These are phyloP conservation scores for Rafetus swinhoei DNA, from an alignment of 2,113 vertebrate species.

Conservation along the genomic window DNA sequence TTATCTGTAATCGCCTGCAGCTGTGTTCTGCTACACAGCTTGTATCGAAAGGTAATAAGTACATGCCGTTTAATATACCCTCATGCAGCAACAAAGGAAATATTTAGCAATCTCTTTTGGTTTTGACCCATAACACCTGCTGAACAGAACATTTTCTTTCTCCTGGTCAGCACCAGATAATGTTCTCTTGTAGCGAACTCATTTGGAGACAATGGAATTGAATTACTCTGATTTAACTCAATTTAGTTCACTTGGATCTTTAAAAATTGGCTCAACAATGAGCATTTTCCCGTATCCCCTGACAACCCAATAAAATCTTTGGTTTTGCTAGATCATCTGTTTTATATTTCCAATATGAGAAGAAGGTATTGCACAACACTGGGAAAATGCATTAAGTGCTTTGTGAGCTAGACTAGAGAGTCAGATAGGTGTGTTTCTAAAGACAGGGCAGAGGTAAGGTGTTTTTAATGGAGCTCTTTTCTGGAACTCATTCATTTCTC, in stretches of 20 bases:
- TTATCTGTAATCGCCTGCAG: slow-evolving; percentile 60
- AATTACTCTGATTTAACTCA: slow-evolving; percentile 10
- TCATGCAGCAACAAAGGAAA: slow-evolving; percentile 22
- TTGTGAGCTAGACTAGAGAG: not conserved
- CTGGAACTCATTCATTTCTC: slow-evolving; percentile 37
- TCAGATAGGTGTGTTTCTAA: rapidly evolving
- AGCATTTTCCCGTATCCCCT: not conserved
- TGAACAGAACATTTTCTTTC: slow-evolving; percentile 11
- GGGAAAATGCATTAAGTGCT: not conserved
- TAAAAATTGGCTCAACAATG: not conserved
- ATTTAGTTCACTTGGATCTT: slow-evolving; percentile 17
- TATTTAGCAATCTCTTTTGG: slow-evolving; percentile 9
- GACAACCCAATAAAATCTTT: not conserved
- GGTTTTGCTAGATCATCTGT: not conserved
- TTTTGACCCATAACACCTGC: slow-evolving; percentile 50
- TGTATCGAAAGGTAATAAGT: slow-evolving; percentile 12
- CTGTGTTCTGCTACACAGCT: slow-evolving; percentile 2
- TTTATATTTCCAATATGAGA: not conserved
- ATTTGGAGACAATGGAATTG: not conserved
- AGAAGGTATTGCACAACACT: not conserved
- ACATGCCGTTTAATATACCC: not conserved
- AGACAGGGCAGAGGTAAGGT: slow-evolving; percentile 14
- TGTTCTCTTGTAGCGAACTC: not conserved
- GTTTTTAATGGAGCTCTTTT: slow-evolving; percentile 12
- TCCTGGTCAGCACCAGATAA: slow-evolving; percentile 8